Evolutionary conservation across 2,113 vertebrate genomes (phyloP).

Genomic region (Castor canadensis): DNA sequence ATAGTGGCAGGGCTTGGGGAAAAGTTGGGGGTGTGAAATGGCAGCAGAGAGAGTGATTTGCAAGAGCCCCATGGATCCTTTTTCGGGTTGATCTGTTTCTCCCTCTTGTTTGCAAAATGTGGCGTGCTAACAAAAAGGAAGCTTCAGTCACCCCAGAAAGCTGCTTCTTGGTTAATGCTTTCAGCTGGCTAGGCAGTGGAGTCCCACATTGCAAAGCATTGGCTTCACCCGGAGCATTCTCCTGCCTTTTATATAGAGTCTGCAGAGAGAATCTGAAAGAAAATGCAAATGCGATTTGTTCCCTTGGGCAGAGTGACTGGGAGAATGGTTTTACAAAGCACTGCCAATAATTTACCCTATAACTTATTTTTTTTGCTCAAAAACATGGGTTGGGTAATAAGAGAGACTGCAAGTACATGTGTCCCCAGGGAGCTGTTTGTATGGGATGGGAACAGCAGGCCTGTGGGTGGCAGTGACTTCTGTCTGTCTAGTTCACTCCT

Average conservation of each 20-base stretch:
- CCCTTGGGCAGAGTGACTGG: background rate
- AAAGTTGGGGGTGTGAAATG: too few relatives aligned
- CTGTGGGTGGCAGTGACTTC: accelerated
- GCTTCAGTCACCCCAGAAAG: background rate
- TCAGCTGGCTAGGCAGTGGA: background rate
- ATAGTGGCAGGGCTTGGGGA: background rate
- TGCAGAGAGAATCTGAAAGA: background rate
- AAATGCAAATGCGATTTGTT: background rate
- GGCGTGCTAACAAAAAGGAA: background rate
- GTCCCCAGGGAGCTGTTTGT: background rate
- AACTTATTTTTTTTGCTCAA: background rate
- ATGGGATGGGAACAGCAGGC: background rate
- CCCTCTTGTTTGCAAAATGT: background rate
- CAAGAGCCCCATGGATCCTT: background rate
- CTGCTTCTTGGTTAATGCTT: background rate
- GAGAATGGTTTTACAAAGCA: background rate
- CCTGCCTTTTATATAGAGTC: background rate
- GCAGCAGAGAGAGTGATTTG: background rate
- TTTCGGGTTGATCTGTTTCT: background rate
- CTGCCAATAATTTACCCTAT: background rate
- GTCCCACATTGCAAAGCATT: background rate
- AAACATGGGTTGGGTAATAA: background rate
- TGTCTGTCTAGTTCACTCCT: background rate
- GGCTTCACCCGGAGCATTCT: background rate
- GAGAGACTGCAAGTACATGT: background rate